Evolutionary conservation across 2,888 invertebrate species (phyloP), one percentile per base, ranked within the genome.

Genomic region (Abscondita cerata): DNA sequence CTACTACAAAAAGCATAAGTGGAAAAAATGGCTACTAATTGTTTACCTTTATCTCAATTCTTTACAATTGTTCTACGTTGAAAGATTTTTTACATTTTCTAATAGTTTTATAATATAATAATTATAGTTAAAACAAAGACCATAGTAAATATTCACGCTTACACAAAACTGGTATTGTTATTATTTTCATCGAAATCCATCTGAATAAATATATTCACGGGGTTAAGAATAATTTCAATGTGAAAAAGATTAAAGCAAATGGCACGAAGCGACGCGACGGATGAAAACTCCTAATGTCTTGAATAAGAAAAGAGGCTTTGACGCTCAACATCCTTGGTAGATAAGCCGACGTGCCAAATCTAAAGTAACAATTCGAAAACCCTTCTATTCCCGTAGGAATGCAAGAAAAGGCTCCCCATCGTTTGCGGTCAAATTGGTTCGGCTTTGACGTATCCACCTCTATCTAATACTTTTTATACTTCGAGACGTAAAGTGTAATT

Each of bases 391-490:
- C 41, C 44, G 20, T 41, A 38, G 40, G 53, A 41, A 53, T 46
- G 41, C 44, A 53, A 53, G 31, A 41, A 41, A 53, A 31, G 6
- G 51, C 52, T 51, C 52, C 41, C 40, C 41, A 20, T 40, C 40
- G 41, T 52, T 52, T 52, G 38, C 31, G 52, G 52, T 20, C 52
- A 52, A 52, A 38, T 52, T 52, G 52, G 52, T 25, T 52, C 19
- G 20, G 40, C 25, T 20, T 40, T 52, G 20, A 52, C 52, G 38
- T 38, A 36, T 52, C 38, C 36, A 31, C 52, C 25, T 52, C 19
- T 52, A 41, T 6, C 25, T 25, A 25, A 25, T 25, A 25, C 6
- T 25, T 25, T 25, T 25, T 25, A 25, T 25, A 25, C 6, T 4
- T 25, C 25, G 2, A 15, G 40, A 15, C 20, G 40, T 52, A 41